These are phyloP conservation scores for Pheosia tremula DNA, from an alignment of 2,888 invertebrate species.

Conservation along the genomic window DNA sequence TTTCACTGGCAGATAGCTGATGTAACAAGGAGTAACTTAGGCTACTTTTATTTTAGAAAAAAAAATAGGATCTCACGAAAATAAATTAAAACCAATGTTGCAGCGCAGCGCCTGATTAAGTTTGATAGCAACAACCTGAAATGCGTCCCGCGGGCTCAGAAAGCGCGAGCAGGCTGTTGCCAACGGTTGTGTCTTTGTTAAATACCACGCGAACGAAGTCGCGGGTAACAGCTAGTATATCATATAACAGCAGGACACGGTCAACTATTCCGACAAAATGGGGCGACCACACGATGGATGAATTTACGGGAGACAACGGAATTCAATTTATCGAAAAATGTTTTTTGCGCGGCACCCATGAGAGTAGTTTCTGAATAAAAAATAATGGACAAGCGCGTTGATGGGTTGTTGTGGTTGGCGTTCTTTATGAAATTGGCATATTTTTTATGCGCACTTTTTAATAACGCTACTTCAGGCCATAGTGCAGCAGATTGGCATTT, in stretches of 20 bases:
- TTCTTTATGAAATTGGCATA: constrained; percentile 18
- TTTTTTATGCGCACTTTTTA: neutral
- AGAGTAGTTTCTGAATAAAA: constrained; percentile 40
- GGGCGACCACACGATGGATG: constrained; percentile 43
- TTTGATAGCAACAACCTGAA: too few species aligned
- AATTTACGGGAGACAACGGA: constrained; percentile 47
- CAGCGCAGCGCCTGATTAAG: too few species aligned
- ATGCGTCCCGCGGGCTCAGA: too few species aligned
- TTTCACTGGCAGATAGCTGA: too few species aligned
- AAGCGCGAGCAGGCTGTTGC: too few species aligned
- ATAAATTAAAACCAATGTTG: too few species aligned
- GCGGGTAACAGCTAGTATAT: too few species aligned
- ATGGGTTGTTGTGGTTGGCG: constrained; percentile 30
- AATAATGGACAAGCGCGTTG: constrained; percentile 40
- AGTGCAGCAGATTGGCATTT: neutral
- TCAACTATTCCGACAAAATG: constrained; percentile 32
- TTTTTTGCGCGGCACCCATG: constrained; percentile 35
- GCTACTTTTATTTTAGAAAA: too few species aligned
- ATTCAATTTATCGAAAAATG: constrained; percentile 55
- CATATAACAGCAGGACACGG: constrained; percentile 15
- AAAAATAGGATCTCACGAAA: too few species aligned
- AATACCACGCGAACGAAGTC: too few species aligned
- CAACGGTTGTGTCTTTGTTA: too few species aligned
- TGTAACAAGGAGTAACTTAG: too few species aligned
- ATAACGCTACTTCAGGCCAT: neutral